Conservation (phyloP, 2,888 invertebrate species). For the Macrosiphum euphorbiae region DNA sequence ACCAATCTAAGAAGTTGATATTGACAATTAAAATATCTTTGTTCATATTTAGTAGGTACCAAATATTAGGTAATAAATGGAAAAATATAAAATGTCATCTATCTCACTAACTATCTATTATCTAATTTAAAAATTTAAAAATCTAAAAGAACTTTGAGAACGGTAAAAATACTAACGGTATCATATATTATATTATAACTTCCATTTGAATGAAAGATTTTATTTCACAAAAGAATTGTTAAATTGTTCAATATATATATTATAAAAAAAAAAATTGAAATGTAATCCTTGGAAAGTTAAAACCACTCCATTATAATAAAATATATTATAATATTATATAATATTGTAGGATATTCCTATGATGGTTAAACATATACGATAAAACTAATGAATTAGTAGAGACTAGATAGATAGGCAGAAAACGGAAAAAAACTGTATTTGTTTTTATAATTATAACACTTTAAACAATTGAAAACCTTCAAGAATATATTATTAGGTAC, state of each 20-base stretch:
- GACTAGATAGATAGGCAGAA: background rate
- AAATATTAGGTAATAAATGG: background rate
- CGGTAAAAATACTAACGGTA: no score
- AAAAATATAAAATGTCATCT: background rate
- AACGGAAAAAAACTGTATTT: background rate
- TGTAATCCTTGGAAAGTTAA: background rate
- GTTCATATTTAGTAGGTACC: background rate
- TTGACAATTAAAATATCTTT: background rate
- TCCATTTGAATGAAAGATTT: background rate
- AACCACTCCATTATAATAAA: background rate
- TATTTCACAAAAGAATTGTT: background rate
- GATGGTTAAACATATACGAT: background rate
- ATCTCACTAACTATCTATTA: background rate
- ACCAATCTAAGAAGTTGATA: background rate
- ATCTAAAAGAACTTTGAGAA: no score
- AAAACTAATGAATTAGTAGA: background rate
- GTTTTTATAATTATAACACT: background rate
- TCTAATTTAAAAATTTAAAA: background rate
- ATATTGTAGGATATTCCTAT: background rate
- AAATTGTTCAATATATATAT: background rate
- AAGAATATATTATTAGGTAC: background rate
- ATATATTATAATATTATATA: background rate
- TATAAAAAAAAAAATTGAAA: background rate
- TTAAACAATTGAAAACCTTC: background rate
- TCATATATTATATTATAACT: background rate